Base-by-base conservation (phyloP, 2,888 invertebrate genomes). In the Anorthoa munda region DNA sequence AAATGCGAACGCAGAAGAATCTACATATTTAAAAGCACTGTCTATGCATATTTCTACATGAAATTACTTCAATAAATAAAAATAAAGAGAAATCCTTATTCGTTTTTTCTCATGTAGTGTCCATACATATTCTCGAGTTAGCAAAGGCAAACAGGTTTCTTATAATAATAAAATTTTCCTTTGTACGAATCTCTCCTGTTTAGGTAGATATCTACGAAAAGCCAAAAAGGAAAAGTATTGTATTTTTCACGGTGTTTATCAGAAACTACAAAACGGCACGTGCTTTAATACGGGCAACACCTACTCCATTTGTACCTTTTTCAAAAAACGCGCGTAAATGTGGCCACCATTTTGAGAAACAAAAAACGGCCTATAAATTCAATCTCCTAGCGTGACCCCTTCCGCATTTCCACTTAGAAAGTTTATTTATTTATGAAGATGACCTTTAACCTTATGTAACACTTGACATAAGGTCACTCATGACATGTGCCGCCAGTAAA, bases 401-500 rank as follows among this genome's bases (percentile, higher is more conserved):
- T 60, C 13, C 48, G 45, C 11, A 67, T 55, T 67, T 55, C 59
- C 21, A 50, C 75, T 75, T 39, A 48, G 17, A 31, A 31, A 18
- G 53, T 76, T 67, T 67, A 48, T 75, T 75, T 67, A 75, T 75
- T 66, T 51, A 53, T 46, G 31, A 50, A 60, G 66, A 39, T n/a
- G 26, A 60, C 26, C 60, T 23, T 23, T 23, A 23, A 17, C 31
- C 39, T 74, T 26, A 31, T 23, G 31, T 60, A 18, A 21, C 39
- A 39, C 7, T 9, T 39, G 9, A 39, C 39, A 39, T 9, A 39
- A 39, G 39, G 39, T 39, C 39, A 39, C 39, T 9, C 9, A 39
- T 39, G 39, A 39, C 39, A 39, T 39, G 39, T 15, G 1, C 48
- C 53, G 11, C 21, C 53, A 17, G 45, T 75, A 75, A 75, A 74